These are phyloP conservation scores for Chrosomus eos DNA, from an alignment of 2,797 vertebrate species.

Conservation along the genomic window DNA sequence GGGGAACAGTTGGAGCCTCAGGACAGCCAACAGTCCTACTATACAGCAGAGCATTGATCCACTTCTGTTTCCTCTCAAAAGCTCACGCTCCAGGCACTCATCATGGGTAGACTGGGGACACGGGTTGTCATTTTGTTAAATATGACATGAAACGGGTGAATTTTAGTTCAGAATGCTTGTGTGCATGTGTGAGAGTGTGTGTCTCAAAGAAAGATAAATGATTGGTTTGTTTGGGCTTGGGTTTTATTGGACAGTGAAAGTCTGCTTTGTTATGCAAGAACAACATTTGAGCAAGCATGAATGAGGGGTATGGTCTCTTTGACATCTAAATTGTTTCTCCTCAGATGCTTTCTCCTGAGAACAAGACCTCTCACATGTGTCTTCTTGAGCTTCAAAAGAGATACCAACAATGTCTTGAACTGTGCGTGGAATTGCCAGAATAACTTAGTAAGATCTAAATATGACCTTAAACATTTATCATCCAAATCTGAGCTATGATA, in stretches of 20 bases:
- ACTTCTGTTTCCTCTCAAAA: constrained; percentile 33
- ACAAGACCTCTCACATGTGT: not conserved
- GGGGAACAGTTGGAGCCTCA: constrained; percentile 37
- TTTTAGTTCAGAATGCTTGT: constrained; percentile 23
- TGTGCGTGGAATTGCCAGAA: not conserved
- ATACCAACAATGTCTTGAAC: not conserved
- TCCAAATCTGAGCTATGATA: not conserved
- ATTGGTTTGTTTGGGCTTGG: not conserved
- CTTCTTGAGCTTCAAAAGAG: not conserved
- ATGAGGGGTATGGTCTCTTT: not conserved
- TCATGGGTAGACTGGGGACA: constrained; percentile 22
- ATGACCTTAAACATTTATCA: not conserved
- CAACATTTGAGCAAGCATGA: constrained; percentile 10
- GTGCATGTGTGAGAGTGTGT: constrained; percentile 7
- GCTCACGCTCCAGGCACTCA: constrained; percentile 31
- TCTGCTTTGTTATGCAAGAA: not conserved
- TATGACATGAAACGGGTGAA: constrained; percentile 21
- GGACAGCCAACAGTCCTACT: constrained; percentile 30
- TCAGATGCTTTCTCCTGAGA: not conserved
- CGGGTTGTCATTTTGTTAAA: constrained; percentile 33
- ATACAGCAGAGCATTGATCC: constrained; percentile 47
- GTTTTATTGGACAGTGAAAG: constrained; percentile 6
- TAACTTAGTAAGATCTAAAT: not conserved
- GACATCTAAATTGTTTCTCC: not conserved
- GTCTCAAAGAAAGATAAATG: not conserved